Conservation (phyloP, 2,888 invertebrate species). For the Epiperipatus broadwayi region DNA sequence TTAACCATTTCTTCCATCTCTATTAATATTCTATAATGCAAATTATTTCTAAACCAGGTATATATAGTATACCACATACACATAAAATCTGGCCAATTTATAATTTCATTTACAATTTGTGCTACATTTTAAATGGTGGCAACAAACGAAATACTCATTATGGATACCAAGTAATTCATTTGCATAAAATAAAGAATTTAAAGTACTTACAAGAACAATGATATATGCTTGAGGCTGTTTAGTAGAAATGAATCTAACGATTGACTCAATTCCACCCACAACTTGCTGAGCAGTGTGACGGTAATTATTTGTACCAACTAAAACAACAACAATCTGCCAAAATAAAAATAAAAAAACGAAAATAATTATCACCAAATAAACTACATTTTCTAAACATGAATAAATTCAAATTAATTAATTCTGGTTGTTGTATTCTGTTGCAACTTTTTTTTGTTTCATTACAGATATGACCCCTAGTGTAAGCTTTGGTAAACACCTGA, state of each 20-base stretch:
- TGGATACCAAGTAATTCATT: too few relatives aligned
- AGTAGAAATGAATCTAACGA: conserved; percentile 49
- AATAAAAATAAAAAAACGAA: conserved; percentile 8
- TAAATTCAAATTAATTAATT: conserved; percentile 5
- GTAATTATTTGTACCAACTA: conserved; percentile 74
- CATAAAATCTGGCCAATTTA: too few relatives aligned
- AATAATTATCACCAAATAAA: background rate
- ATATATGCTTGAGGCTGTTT: conserved; percentile 61
- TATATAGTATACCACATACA: too few relatives aligned
- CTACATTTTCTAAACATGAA: conserved; percentile 11
- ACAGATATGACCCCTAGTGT: too few relatives aligned
- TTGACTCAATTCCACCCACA: conserved; percentile 55
- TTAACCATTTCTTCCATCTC: too few relatives aligned
- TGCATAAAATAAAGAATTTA: background rate
- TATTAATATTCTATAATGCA: too few relatives aligned
- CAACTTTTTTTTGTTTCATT: too few relatives aligned
- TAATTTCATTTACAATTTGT: too few relatives aligned
- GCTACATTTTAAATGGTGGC: background rate
- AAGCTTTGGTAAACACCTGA: too few relatives aligned
- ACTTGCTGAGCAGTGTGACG: conserved; percentile 58
- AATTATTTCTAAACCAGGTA: too few relatives aligned
- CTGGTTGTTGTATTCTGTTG: conserved; percentile 5
- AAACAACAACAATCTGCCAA: conserved; percentile 59
- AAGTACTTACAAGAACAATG: conserved; percentile 59
- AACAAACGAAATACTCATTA: background rate